Conservation (phyloP, 2,888 invertebrate genomes). For the Hypsopygia costalis region DNA sequence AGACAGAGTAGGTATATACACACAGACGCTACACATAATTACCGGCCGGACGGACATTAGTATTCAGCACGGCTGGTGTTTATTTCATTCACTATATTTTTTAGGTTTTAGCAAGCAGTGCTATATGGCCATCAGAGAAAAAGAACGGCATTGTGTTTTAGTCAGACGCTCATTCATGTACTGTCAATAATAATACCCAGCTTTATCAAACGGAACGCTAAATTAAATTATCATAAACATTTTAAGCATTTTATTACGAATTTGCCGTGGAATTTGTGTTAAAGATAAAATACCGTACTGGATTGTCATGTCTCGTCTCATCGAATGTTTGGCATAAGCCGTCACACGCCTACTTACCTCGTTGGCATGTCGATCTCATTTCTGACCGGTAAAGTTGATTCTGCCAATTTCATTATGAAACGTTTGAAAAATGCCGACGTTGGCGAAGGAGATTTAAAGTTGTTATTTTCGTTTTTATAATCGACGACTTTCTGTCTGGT, state of each 20-base stretch:
- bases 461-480: too few relatives aligned
- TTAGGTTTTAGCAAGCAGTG: neutral
- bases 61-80: conserved; percentile 4
- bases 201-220: too few relatives aligned
- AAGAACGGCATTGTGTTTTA: neutral
- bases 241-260: too few relatives aligned
- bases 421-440: conserved; percentile 25
- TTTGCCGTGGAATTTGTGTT: conserved; percentile 22
- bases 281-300: conserved; percentile 33
- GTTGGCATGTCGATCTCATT: conserved; percentile 41
- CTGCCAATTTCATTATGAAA: conserved; percentile 40
- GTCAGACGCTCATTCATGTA: too few relatives aligned
- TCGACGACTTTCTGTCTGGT: too few relatives aligned
- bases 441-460: conserved; percentile 6
- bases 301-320: conserved; percentile 42
- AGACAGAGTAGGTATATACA: conserved; percentile 2
- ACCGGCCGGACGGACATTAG: conserved; percentile 1
- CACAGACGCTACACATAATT: conserved; percentile 1
- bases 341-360: conserved; percentile 54
- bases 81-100: conserved; percentile 4
- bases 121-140: too few relatives aligned
- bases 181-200: neutral
- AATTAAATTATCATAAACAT: too few relatives aligned
- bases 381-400: conserved; percentile 32
- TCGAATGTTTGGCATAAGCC: conserved; percentile 53